Percentiles rank a stretch among this genome's conserved stretches.
These are phyloP conservation scores for Lasioglossum vierecki DNA, from an alignment of 2,888 invertebrate species.

Conservation along the genomic window DNA sequence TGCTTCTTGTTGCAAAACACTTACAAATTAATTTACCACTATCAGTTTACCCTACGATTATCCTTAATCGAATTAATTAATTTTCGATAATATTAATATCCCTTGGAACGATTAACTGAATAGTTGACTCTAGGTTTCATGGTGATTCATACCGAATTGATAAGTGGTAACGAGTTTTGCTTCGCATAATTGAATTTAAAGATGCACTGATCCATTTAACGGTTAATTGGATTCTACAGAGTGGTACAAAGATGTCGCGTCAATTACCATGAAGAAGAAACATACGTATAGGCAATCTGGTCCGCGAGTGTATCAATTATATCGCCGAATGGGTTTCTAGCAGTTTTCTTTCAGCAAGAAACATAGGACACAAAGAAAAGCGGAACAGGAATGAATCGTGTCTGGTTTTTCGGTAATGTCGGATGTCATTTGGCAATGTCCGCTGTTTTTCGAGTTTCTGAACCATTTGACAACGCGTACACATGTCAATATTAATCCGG, in stretches of 20 bases:
- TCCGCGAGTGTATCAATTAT: background rate
- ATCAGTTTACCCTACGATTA: too few relatives aligned
- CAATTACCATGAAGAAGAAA: conserved; percentile 57
- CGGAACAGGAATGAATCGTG: background rate
- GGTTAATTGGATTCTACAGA: background rate
- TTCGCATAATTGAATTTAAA: background rate
- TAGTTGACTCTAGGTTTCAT: background rate
- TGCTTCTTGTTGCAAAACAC: background rate
- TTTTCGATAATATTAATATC: background rate
- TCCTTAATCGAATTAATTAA: background rate
- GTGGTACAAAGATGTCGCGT: conserved; percentile 37
- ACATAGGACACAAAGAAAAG: background rate
- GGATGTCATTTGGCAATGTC: background rate
- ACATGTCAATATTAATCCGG: conserved; percentile 65
- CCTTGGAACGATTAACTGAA: too few relatives aligned
- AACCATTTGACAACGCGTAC: conserved; percentile 56
- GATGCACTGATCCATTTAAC: background rate
- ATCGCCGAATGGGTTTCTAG: background rate
- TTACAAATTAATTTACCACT: background rate
- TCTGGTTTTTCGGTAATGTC: conserved; percentile 19
- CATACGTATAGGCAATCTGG: conserved; percentile 16
- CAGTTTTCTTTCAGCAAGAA: conserved; percentile 3
- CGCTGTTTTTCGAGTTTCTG: conserved; percentile 65
- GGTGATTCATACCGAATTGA: background rate
- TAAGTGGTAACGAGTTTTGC: background rate